phyloP scores from a whole-genome alignment of 2,113 vertebrate genomes.

The Mionectes macconnelli region DNA sequence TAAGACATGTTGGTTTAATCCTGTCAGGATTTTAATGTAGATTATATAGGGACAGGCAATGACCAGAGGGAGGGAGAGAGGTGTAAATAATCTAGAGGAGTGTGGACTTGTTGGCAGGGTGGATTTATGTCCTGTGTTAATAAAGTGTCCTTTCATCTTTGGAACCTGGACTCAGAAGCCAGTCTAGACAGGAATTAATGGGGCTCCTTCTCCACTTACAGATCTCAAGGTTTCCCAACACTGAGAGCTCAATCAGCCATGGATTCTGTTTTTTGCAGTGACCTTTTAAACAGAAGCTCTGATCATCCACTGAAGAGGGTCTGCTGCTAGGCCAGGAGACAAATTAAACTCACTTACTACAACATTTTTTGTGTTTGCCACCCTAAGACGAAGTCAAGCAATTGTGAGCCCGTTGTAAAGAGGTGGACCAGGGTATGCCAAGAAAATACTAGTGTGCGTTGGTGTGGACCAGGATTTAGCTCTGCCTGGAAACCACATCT shows the following conservation, averaged over 20 bases:
- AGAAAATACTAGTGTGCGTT: neutral
- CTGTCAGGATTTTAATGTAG: conserved; percentile 44
- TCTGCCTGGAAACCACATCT: neutral
- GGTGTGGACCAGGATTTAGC: neutral
- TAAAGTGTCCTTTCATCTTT: conserved; percentile 70
- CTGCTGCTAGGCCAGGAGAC: neutral
- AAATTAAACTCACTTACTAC: conserved; percentile 30
- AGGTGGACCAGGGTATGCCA: neutral
- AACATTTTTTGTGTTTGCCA: neutral
- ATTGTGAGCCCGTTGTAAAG: neutral
- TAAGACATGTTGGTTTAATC: neutral
- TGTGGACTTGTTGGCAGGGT: conserved; percentile 59
- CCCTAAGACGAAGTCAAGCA: neutral
- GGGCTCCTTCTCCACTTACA: conserved; percentile 50
- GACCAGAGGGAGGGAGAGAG: conserved; percentile 43
- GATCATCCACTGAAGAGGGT: neutral
- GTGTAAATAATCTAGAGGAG: conserved; percentile 61
- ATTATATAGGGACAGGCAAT: conserved; percentile 20
- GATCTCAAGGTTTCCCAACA: conserved; percentile 35
- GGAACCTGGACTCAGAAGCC: conserved; percentile 57
- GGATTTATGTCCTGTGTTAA: conserved; percentile 67
- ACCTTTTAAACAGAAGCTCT: neutral
- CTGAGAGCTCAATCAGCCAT: conserved; percentile 1
- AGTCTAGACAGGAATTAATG: conserved; percentile 73
- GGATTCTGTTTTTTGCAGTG: neutral